phyloP scores from a whole-genome alignment of 2,797 vertebrate genomes.

The Chaunax sp. region DNA sequence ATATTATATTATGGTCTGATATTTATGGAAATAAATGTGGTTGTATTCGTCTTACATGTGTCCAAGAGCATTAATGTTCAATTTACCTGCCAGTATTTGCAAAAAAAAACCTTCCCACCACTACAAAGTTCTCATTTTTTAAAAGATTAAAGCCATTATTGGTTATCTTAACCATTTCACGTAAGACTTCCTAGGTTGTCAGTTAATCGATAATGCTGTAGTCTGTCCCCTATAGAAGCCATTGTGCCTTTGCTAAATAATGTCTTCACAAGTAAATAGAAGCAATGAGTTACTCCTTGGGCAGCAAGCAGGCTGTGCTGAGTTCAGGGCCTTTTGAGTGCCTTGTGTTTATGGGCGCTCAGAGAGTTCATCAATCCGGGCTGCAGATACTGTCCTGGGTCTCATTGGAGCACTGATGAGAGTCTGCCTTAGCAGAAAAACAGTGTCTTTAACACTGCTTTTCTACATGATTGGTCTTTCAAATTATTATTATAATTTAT shows the following conservation, averaged over 20 bases:
- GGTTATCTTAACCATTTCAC: conserved; percentile 5
- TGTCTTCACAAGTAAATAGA: conserved; percentile 33
- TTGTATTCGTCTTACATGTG: background rate
- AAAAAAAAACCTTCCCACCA: background rate
- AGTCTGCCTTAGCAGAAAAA: conserved; percentile 23
- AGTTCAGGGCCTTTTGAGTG: conserved; percentile 43
- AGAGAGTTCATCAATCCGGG: conserved; percentile 43
- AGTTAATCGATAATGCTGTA: conserved; percentile 13
- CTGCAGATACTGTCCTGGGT: conserved; percentile 38
- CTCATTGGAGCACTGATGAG: conserved; percentile 27
- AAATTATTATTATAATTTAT: too few species aligned
- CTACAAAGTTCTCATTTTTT: conserved; percentile 2
- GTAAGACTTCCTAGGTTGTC: conserved; percentile 1
- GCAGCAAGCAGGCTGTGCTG: conserved; percentile 42
- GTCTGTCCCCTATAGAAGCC: conserved; percentile 7
- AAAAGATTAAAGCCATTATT: background rate
- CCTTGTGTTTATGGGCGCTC: conserved; percentile 46
- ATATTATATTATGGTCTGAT: too few species aligned
- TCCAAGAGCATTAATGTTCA: conserved; percentile 12
- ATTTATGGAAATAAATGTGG: conserved; percentile 18
- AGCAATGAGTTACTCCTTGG: conserved; percentile 29
- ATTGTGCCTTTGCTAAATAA: conserved; percentile 18
- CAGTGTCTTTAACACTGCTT: background rate
- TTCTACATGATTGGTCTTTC: background rate
- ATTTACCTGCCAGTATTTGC: conserved; percentile 9